These are phyloP conservation scores for Genyomyrus donnyi DNA, from an alignment of 2,113 vertebrate species.

Conservation along the genomic window DNA sequence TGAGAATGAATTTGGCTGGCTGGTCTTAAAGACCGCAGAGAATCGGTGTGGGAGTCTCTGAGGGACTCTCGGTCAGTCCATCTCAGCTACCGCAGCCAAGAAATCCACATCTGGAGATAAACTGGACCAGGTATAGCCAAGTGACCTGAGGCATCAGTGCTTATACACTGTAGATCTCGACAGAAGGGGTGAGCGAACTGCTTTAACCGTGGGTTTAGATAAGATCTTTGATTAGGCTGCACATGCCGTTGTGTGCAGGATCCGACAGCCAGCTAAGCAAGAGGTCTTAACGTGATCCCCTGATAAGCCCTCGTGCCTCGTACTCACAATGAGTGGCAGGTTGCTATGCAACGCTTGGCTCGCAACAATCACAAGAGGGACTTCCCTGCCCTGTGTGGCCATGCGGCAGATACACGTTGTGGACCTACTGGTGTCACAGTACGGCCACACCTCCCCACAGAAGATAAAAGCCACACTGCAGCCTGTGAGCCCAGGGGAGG, in stretches of 20 bases:
- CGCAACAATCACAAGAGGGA: neutral
- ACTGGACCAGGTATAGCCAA: neutral
- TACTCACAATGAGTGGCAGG: neutral
- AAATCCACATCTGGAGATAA: neutral
- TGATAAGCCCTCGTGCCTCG: neutral
- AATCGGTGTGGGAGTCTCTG: neutral
- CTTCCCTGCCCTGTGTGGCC: neutral
- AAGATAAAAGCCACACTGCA: neutral
- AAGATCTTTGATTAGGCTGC: conserved; percentile 6
- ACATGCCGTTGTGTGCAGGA: neutral
- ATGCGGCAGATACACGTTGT: neutral
- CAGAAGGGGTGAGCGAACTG: neutral
- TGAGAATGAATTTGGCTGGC: neutral
- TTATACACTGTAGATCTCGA: neutral
- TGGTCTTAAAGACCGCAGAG: neutral
- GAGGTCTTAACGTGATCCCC: conserved; percentile 23
- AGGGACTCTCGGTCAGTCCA: neutral
- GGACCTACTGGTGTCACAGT: neutral
- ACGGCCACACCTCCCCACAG: neutral
- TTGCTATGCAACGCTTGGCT: conserved; percentile 26
- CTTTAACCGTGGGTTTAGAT: neutral
- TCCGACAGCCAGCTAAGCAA: neutral
- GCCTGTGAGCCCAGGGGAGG: neutral
- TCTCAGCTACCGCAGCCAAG: neutral
- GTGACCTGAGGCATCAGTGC: neutral